Evolutionary conservation across 2,888 invertebrate species (phyloP).

Genomic region (Clusia tigrina): DNA sequence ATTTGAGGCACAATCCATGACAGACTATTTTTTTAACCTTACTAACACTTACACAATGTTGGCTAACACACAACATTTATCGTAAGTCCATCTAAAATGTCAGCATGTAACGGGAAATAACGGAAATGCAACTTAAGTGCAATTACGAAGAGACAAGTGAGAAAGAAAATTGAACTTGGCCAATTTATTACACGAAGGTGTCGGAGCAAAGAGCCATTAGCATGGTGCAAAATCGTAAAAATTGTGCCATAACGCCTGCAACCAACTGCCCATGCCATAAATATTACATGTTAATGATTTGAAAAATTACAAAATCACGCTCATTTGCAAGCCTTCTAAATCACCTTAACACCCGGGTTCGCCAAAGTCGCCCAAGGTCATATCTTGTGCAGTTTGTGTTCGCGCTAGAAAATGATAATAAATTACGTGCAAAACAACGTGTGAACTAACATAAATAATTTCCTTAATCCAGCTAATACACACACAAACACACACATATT

Average conservation of each 20-base stretch:
- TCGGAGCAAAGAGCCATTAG: not conserved
- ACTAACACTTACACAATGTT: no score
- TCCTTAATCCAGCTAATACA: conserved; percentile 45
- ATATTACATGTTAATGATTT: conserved; percentile 9
- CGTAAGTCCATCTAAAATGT: no score
- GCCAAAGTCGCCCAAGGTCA: conserved; percentile 51
- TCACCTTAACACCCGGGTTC: conserved; percentile 46
- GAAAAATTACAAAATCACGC: conserved; percentile 48
- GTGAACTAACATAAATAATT: conserved; percentile 63
- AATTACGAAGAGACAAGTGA: no score
- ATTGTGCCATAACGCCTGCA: no score
- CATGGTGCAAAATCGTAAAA: no score
- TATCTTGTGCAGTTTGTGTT: conserved; percentile 42
- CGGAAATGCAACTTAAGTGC: no score
- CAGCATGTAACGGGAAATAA: no score
- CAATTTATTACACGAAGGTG: no score
- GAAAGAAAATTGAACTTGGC: no score
- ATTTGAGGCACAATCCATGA: no score
- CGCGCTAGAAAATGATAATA: conserved; percentile 46
- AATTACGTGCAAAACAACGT: conserved; percentile 62
- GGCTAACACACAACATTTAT: no score
- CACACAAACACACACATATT: conserved; percentile 13
- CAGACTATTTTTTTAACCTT: no score
- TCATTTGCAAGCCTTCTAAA: conserved; percentile 45
- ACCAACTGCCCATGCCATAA: conserved; percentile 2